Conservation (phyloP, 2,113 vertebrate genomes). For the Amphiprion ocellaris region DNA sequence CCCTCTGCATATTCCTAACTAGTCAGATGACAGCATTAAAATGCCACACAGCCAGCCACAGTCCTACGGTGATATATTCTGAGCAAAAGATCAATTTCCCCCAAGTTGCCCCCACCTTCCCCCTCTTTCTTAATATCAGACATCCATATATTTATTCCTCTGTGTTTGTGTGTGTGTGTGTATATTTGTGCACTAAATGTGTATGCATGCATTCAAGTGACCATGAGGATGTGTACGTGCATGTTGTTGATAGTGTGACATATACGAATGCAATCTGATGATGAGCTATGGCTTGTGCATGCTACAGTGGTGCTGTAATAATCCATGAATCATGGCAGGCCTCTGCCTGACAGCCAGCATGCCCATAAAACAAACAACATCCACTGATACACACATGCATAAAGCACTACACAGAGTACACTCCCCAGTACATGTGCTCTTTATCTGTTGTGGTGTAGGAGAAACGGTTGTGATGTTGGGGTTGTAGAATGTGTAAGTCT, state of each 20-base stretch:
- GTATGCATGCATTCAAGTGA: slow-evolving; percentile 18
- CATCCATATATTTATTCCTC: slow-evolving; percentile 21
- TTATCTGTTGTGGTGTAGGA: slow-evolving; percentile 5
- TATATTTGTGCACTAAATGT: not conserved
- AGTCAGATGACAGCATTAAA: slow-evolving; percentile 65
- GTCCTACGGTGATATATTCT: slow-evolving; percentile 62
- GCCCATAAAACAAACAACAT: slow-evolving; percentile 71
- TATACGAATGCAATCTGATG: slow-evolving; percentile 77
- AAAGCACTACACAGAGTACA: too few relatives aligned
- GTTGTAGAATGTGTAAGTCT: not conserved
- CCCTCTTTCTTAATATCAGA: slow-evolving; percentile 30
- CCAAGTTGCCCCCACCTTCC: slow-evolving; percentile 45
- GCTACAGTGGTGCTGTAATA: slow-evolving; percentile 76
- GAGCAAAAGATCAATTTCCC: slow-evolving; percentile 67
- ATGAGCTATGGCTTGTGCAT: slow-evolving; percentile 75
- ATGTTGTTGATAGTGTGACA: slow-evolving; percentile 57
- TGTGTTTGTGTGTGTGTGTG: not conserved
- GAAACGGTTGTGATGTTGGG: not conserved
- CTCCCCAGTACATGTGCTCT: not conserved
- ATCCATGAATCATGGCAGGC: slow-evolving; percentile 76
- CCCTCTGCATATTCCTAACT: slow-evolving; percentile 54
- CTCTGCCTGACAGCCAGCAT: slow-evolving; percentile 65
- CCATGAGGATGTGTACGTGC: slow-evolving; percentile 18
- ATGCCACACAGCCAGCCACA: slow-evolving; percentile 59
- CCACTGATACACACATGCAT: slow-evolving; percentile 47